These are phyloP conservation scores for Tuta absoluta DNA, from an alignment of 2,888 invertebrate species.

Conservation along the genomic window DNA sequence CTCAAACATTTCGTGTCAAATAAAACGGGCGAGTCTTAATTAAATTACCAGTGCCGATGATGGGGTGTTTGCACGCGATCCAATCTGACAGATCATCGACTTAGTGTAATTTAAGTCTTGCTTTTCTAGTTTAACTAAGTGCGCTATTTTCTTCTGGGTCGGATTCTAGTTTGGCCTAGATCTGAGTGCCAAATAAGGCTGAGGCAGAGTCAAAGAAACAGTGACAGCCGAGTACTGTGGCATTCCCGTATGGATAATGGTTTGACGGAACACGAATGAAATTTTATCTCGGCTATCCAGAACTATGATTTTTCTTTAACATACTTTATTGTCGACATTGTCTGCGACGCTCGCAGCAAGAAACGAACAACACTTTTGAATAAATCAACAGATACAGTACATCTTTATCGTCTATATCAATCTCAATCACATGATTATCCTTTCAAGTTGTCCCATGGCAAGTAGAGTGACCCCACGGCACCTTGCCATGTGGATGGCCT, in stretches of 20 bases:
- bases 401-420: not conserved
- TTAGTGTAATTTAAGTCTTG: not conserved
- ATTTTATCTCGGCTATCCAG: no score
- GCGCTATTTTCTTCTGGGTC: no score
- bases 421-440: constrained; percentile 6
- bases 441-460: not conserved
- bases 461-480: constrained; percentile 14
- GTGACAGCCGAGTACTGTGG: no score
- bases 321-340: no score
- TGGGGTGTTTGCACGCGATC: constrained; percentile 39
- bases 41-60: constrained; percentile 44
- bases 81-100: not conserved
- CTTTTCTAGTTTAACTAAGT: not conserved
- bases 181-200: no score
- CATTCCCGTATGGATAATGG: no score
- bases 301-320: no score
- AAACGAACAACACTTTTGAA: not conserved
- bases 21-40: constrained; percentile 45
- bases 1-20: not conserved
- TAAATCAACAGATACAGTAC: not conserved
- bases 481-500: constrained; percentile 14
- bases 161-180: no score
- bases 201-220: no score
- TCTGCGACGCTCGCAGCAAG: no score
- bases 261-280: no score